Conservation (phyloP, 2,797 vertebrate species). For the Anolis apletophallus region DNA sequence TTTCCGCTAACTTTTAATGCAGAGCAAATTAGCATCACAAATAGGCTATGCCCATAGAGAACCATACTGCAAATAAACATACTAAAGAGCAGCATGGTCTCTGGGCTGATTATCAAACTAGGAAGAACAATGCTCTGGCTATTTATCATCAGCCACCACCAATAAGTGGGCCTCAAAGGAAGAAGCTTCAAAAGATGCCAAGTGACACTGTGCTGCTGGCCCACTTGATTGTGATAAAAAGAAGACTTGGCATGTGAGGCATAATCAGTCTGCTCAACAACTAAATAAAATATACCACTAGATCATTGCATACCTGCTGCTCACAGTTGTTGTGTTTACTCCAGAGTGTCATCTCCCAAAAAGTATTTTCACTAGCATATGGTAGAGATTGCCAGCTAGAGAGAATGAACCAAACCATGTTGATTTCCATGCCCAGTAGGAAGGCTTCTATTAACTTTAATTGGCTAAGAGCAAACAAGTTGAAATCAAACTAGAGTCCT, state of each 20-base stretch:
- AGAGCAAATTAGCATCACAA: not conserved
- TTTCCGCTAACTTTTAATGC: not conserved
- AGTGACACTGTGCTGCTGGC: not conserved
- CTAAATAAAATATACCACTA: slow-evolving; percentile 28
- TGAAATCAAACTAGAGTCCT: not conserved
- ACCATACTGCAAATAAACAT: not conserved
- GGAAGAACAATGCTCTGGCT: not conserved
- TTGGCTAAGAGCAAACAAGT: slow-evolving; percentile 17
- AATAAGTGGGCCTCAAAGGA: not conserved
- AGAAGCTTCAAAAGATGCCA: not conserved
- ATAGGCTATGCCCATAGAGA: not conserved
- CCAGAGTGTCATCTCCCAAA: not conserved
- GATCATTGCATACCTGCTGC: slow-evolving; percentile 21
- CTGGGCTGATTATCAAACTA: not conserved
- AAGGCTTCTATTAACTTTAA: slow-evolving; percentile 33
- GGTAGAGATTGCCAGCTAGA: not conserved
- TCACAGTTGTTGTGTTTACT: slow-evolving; percentile 20
- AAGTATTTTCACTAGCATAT: slow-evolving; percentile 9
- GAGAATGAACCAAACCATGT: slow-evolving; percentile 13
- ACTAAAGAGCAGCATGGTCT: not conserved
- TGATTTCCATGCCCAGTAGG: not conserved
- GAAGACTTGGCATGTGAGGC: not conserved
- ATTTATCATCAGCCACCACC: not conserved
- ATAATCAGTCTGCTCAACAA: slow-evolving; percentile 21
- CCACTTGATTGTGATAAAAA: slow-evolving; percentile 9